A percentile compares a stretch with the other conserved stretches of the same genome.
Evolutionary conservation across 2,797 vertebrate species (phyloP).

Genomic region (Sebastes kiyomatsui): DNA sequence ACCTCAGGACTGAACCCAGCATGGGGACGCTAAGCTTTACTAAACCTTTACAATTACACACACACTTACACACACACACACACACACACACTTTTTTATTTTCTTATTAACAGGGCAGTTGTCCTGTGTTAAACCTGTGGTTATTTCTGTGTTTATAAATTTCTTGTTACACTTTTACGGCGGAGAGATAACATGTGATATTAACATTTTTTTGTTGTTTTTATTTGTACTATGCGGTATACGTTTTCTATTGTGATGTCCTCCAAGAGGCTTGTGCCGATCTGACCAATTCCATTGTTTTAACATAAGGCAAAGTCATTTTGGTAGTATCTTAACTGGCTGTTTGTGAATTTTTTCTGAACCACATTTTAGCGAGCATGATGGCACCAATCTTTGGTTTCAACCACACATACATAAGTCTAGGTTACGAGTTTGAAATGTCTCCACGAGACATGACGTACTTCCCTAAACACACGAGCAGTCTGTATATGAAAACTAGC

Average conservation of each 20-base stretch:
- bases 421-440: slow-evolving; percentile 42
- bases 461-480: slow-evolving; percentile 59
- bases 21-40: slow-evolving; percentile 80
- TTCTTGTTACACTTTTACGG: slow-evolving; percentile 66
- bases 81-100: neutral
- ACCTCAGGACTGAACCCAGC: slow-evolving; percentile 85
- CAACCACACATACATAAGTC: slow-evolving; percentile 17
- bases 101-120: slow-evolving; percentile 60
- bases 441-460: slow-evolving; percentile 45
- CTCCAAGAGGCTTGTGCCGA: slow-evolving; percentile 66
- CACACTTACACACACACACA: neutral
- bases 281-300: slow-evolving; percentile 62
- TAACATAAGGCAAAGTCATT: slow-evolving; percentile 52
- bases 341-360: slow-evolving; percentile 50
- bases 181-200: slow-evolving; percentile 72
- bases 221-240: slow-evolving; percentile 69
- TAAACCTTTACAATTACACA: slow-evolving; percentile 55
- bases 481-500: slow-evolving; percentile 60
- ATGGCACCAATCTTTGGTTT: slow-evolving; percentile 26
- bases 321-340: slow-evolving; percentile 43
- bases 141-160: slow-evolving; percentile 77
- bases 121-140: slow-evolving; percentile 84
- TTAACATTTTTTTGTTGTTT: slow-evolving; percentile 67
- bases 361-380: slow-evolving; percentile 26
- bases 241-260: slow-evolving; percentile 67